These are phyloP conservation scores for Bembecia ichneumoniformis DNA, from an alignment of 2,888 invertebrate genomes.

Conservation along the genomic window DNA sequence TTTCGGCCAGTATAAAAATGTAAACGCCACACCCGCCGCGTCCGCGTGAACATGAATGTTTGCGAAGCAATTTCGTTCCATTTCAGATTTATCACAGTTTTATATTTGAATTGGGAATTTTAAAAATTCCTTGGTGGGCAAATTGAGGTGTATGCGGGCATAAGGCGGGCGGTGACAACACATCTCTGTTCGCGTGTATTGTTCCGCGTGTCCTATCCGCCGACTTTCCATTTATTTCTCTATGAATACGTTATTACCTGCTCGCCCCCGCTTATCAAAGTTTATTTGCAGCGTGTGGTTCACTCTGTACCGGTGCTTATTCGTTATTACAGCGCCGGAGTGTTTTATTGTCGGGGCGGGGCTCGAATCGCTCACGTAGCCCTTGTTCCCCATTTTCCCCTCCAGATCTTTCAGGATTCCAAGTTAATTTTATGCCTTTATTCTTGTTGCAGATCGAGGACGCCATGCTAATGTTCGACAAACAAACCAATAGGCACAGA, in stretches of 20 bases:
- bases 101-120: conserved; percentile 43
- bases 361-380: conserved; percentile 62
- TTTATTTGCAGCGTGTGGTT: conserved; percentile 73
- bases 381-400: conserved; percentile 55
- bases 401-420: conserved; percentile 44
- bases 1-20: background rate
- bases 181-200: conserved; percentile 59
- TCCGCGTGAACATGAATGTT: conserved; percentile 55
- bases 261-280: conserved; percentile 72
- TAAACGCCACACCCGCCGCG: conserved; percentile 25
- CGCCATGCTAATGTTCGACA: conserved; percentile 99
- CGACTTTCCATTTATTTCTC: conserved; percentile 74
- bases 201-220: conserved; percentile 63
- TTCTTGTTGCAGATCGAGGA: conserved; percentile 94
- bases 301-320: conserved; percentile 71
- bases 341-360: conserved; percentile 69
- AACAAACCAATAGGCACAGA: conserved; percentile 99
- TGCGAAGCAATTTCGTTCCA: conserved; percentile 60
- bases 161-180: conserved; percentile 49
- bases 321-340: conserved; percentile 70
- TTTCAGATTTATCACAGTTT: conserved; percentile 59
- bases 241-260: conserved; percentile 74
- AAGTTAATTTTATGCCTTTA: conserved; percentile 52
- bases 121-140: conserved; percentile 53
- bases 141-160: conserved; percentile 41